Conservation (phyloP, 2,888 invertebrate genomes). For the Chrysolina oricalcia region DNA sequence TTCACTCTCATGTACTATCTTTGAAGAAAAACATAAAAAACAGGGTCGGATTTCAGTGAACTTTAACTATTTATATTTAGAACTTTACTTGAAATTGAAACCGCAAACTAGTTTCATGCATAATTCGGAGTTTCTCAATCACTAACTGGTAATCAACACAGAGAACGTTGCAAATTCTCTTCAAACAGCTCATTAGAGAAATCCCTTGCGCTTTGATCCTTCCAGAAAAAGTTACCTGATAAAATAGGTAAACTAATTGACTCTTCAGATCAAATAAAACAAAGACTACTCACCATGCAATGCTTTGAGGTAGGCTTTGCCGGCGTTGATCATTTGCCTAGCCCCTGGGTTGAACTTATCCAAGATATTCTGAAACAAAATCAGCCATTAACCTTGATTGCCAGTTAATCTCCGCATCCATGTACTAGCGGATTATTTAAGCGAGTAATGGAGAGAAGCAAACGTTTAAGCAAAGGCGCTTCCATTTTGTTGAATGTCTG, state of each 20-base stretch:
- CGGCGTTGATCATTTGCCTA: constrained; percentile 93
- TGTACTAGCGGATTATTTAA: background rate
- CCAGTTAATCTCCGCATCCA: constrained; percentile 3
- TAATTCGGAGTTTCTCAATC: too few relatives aligned
- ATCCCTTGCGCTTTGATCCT: background rate
- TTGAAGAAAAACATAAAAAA: too few relatives aligned
- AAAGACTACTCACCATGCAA: constrained; percentile 86
- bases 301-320: constrained; percentile 95
- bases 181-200: background rate
- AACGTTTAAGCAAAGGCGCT: background rate
- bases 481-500: background rate
- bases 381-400: constrained; percentile 3
- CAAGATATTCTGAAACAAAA: constrained; percentile 89
- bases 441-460: constrained; percentile 12
- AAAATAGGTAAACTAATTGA: constrained; percentile 37
- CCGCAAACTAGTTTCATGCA: too few relatives aligned
- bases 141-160: background rate
- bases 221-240: constrained; percentile 1
- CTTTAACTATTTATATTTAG: too few relatives aligned
- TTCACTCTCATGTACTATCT: too few relatives aligned
- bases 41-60: too few relatives aligned
- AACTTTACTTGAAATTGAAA: too few relatives aligned
- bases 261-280: constrained; percentile 18
- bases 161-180: background rate
- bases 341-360: constrained; percentile 97